Evolutionary conservation across 92 coral and sea anemone species (phyloP).

Genomic region (Palythoa caribaeorum): DNA sequence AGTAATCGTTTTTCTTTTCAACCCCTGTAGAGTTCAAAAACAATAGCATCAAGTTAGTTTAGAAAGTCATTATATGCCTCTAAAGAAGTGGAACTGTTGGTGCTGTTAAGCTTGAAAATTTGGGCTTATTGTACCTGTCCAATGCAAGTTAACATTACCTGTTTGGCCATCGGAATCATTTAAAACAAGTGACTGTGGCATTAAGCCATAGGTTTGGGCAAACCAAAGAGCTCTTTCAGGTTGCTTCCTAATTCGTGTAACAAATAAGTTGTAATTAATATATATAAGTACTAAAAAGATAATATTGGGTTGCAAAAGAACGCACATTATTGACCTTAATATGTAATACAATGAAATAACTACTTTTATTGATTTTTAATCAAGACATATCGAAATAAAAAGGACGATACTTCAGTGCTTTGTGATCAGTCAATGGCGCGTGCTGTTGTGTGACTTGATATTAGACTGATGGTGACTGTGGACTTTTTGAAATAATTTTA

Average conservation of each 20-base stretch:
- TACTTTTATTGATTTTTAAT: not conserved
- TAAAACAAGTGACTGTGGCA: constrained; percentile 12
- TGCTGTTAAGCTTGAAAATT: too few species aligned
- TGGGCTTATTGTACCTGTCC: too few species aligned
- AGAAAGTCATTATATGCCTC: not conserved
- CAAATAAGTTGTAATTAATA: not conserved
- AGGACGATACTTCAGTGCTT: not conserved
- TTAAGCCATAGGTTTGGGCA: constrained; percentile 14
- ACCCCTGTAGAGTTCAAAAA: not conserved
- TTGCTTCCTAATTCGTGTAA: not conserved
- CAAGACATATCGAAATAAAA: not conserved
- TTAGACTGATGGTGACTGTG: not conserved
- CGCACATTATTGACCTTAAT: not conserved
- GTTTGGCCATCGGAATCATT: constrained; percentile 5
- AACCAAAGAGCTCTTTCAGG: constrained; percentile 31
- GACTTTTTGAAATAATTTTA: not conserved
- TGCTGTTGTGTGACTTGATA: not conserved
- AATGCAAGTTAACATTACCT: not conserved
- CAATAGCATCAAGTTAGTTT: not conserved
- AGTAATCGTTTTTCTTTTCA: not conserved
- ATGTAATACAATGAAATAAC: constrained; percentile 1
- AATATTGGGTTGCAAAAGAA: not conserved
- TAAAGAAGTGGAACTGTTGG: too few species aligned
- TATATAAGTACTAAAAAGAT: not conserved
- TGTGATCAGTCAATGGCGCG: constrained; percentile 16